Evolutionary conservation across 2,888 invertebrate species (phyloP).

Genomic region (Tetanocera ferruginea): DNA sequence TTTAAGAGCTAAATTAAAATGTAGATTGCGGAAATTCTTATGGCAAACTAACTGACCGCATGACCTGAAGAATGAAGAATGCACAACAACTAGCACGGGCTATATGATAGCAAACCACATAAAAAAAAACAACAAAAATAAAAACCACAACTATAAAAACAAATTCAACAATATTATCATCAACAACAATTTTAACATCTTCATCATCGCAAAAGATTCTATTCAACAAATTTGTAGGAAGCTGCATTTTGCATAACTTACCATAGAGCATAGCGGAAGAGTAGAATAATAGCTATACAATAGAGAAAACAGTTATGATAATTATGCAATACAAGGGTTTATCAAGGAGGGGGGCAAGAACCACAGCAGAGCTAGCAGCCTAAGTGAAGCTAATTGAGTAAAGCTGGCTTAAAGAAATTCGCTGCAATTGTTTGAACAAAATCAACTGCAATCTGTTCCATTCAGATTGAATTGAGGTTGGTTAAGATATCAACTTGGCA

Average conservation of each 20-base stretch:
- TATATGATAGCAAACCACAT: background rate
- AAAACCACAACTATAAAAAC: background rate
- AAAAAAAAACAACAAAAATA: background rate
- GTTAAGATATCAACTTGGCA: too few relatives aligned
- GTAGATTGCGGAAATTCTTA: constrained; percentile 19
- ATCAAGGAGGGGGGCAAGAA: too few relatives aligned
- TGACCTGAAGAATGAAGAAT: constrained; percentile 7
- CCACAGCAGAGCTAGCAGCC: too few relatives aligned
- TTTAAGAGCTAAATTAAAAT: background rate
- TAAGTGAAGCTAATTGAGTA: too few relatives aligned
- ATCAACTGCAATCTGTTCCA: too few relatives aligned
- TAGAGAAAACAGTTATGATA: constrained; percentile 2
- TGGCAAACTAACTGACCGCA: background rate
- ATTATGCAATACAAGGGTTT: background rate
- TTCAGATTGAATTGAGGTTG: too few relatives aligned
- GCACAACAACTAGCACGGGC: background rate
- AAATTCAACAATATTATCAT: background rate
- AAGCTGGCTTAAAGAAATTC: too few relatives aligned
- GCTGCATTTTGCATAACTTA: constrained; percentile 7
- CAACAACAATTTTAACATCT: background rate
- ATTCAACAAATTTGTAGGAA: background rate
- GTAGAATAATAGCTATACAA: background rate
- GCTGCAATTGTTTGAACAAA: too few relatives aligned
- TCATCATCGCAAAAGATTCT: background rate
- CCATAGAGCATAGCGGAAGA: background rate